Percentiles rank a stretch among this genome's conserved stretches.
Evolutionary conservation across 30 jellyfish, hydroid and myxozoan species (phyloP).

Genomic region (Cassiopea xamachana): DNA sequence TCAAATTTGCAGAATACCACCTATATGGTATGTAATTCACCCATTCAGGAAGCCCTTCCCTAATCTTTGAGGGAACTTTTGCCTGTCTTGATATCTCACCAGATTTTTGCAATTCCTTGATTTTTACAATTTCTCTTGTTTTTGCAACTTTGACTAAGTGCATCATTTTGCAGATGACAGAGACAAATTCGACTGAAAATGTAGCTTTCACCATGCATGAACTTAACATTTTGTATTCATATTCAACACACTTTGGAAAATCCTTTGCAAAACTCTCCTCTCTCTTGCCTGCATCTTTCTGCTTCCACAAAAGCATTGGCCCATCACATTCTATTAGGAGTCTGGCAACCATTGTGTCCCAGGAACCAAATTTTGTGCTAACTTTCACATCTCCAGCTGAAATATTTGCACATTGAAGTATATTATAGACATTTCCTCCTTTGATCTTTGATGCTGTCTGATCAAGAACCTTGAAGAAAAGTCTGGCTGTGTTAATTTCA

Average conservation of each 20-base stretch:
- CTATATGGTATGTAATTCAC: slow-evolving; percentile 95
- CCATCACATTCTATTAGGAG: slow-evolving; percentile 85
- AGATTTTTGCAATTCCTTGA: slow-evolving; percentile 58
- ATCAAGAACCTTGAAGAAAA: slow-evolving; percentile 84
- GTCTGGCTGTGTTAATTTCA: slow-evolving; percentile 63
- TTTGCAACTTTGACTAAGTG: slow-evolving; percentile 79
- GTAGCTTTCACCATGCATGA: slow-evolving; percentile 97
- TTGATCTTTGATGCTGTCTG: slow-evolving; percentile 19
- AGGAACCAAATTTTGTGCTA: slow-evolving; percentile 92
- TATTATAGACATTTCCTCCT: slow-evolving; percentile 14
- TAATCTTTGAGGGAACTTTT: slow-evolving; percentile 66
- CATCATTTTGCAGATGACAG: slow-evolving; percentile 71
- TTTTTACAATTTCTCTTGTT: slow-evolving; percentile 69
- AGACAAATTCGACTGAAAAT: slow-evolving; percentile 64
- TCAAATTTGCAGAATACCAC: slow-evolving; percentile 92
- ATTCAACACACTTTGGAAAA: neutral
- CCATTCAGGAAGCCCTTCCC: slow-evolving; percentile 99
- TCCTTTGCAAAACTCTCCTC: neutral
- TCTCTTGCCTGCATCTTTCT: neutral
- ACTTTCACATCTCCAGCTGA: slow-evolving; percentile 97
- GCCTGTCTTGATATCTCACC: slow-evolving; percentile 52
- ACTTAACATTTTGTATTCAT: slow-evolving; percentile 41
- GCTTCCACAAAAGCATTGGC: slow-evolving; percentile 84
- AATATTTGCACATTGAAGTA: slow-evolving; percentile 89
- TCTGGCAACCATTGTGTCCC: slow-evolving; percentile 93